A percentile compares a stretch with the other conserved stretches of the same genome.
Evolutionary conservation across 2,113 vertebrate genomes (phyloP).

Genomic region (Dicrurus megarhynchus): DNA sequence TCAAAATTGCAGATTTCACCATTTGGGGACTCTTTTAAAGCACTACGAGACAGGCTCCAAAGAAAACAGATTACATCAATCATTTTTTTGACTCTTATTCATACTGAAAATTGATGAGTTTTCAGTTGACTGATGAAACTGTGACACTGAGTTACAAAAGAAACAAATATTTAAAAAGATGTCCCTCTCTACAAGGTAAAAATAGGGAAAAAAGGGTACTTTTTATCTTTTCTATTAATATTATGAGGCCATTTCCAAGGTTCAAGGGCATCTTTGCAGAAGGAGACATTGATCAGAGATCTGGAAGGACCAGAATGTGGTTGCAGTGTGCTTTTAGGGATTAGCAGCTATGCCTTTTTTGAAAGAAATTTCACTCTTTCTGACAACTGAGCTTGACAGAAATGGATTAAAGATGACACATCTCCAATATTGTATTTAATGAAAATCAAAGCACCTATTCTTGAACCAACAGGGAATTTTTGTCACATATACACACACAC

Average conservation of each 20-base stretch:
- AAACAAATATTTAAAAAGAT: background rate
- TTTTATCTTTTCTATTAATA: background rate
- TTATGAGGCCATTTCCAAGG: background rate
- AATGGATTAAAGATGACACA: slow-evolving; percentile 50
- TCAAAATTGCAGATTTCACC: background rate
- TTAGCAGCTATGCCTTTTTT: background rate
- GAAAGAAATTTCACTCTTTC: slow-evolving; percentile 13
- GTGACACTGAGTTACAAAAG: background rate
- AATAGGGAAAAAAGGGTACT: background rate
- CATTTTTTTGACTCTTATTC: background rate
- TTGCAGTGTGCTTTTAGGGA: background rate
- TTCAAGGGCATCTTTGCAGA: background rate
- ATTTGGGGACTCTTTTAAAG: background rate
- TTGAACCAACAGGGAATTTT: background rate
- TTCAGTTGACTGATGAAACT: background rate
- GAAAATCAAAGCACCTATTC: slow-evolving; percentile 14
- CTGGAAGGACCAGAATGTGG: background rate
- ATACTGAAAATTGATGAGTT: background rate
- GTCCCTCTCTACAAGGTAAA: background rate
- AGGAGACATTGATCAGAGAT: background rate
- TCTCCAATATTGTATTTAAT: background rate
- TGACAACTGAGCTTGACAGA: slow-evolving; percentile 1
- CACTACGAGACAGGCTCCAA: background rate
- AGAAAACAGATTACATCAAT: background rate
- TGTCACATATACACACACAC: background rate